Conservation (phyloP, 2,113 vertebrate species). For the Gallinago undulata region DNA sequence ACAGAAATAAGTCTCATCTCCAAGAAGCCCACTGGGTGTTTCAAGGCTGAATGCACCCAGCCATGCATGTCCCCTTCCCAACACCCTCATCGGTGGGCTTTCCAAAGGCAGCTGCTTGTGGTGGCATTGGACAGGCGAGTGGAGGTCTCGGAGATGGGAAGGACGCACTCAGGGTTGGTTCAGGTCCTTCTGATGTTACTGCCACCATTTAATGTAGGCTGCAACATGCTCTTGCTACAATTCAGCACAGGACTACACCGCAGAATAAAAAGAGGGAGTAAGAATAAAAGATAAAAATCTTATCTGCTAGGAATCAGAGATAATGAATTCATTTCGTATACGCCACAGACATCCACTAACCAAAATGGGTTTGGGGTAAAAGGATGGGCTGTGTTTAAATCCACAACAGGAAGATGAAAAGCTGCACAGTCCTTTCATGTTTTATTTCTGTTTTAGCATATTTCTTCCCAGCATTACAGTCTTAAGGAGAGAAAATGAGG, state of each 20-base stretch:
- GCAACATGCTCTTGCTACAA: neutral
- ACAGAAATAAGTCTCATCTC: neutral
- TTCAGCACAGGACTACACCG: neutral
- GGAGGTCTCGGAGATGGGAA: neutral
- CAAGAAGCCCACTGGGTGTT: neutral
- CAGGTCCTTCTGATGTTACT: neutral
- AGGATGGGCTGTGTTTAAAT: neutral
- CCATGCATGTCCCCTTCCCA: neutral
- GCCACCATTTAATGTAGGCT: accelerated
- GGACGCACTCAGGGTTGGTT: neutral
- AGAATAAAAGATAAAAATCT: neutral
- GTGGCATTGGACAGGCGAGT: accelerated
- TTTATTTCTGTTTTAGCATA: neutral
- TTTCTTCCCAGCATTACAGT: neutral
- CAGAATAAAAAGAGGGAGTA: neutral
- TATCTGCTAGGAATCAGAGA: neutral
- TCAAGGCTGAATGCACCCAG: neutral
- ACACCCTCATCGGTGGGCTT: neutral
- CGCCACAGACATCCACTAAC: neutral
- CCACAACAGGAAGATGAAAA: neutral
- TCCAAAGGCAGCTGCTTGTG: neutral
- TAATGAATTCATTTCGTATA: neutral
- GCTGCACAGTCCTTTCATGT: neutral
- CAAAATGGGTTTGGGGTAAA: neutral
- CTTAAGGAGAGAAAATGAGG: neutral